Evolutionary conservation across 2,113 vertebrate genomes (phyloP).

Genomic region (Amphiprion ocellaris): DNA sequence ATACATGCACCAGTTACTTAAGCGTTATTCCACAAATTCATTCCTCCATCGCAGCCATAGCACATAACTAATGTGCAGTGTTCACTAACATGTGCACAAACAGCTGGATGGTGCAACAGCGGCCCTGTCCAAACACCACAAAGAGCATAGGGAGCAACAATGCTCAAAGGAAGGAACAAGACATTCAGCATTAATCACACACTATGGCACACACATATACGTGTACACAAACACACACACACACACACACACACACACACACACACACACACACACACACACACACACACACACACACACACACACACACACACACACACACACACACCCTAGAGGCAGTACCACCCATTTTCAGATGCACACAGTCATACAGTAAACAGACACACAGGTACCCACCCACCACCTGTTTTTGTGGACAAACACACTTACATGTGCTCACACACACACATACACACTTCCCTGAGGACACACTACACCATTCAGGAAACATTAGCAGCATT

Average conservation of each 20-base stretch:
- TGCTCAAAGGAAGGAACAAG: conserved; percentile 64
- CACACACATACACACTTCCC: conserved; percentile 30
- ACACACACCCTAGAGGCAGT: conserved; percentile 34
- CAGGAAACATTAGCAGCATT: conserved; percentile 82
- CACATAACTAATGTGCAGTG: conserved; percentile 18
- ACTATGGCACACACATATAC: conserved; percentile 18
- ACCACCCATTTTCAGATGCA: conserved; percentile 54
- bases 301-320: conserved; percentile 14
- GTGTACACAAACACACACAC: conserved; percentile 1
- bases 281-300: conserved; percentile 7
- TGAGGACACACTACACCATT: conserved; percentile 60
- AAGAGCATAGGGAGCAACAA: conserved; percentile 39
- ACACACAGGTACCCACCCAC: conserved; percentile 41
- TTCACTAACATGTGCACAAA: too few relatives aligned
- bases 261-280: conserved; percentile 18
- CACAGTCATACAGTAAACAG: conserved; percentile 64
- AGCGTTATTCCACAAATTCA: not conserved
- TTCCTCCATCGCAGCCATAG: conserved; percentile 1
- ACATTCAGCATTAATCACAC: conserved; percentile 68
- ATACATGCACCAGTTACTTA: not conserved
- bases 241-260: conserved; percentile 9
- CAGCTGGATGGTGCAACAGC: conserved; percentile 51
- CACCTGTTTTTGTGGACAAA: conserved; percentile 68
- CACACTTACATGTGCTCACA: conserved; percentile 23
- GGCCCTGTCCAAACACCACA: conserved; percentile 59